Conservation (phyloP, 2,113 vertebrate genomes). For the Centropristis striata region DNA sequence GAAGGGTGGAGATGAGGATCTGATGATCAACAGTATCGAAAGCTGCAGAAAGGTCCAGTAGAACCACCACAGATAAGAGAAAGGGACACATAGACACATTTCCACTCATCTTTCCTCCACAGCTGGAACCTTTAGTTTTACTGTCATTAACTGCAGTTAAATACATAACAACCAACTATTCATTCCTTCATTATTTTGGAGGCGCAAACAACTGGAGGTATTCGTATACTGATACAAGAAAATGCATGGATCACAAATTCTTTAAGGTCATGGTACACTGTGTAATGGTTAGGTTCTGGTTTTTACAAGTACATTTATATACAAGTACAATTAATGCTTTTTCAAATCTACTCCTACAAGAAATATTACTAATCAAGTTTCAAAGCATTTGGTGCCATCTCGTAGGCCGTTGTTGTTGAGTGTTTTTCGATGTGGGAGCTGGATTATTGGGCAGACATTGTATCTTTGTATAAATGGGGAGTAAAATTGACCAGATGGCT, state of each 20-base stretch:
- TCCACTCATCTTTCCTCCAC: not conserved
- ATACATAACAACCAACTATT: not conserved
- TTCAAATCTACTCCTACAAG: not conserved
- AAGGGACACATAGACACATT: not conserved
- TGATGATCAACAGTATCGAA: too few relatives aligned
- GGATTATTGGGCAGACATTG: not conserved
- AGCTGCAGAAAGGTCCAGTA: too few relatives aligned
- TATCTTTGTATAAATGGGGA: slow-evolving; percentile 19
- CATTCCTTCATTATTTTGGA: not conserved
- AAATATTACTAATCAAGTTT: not conserved
- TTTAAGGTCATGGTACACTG: not conserved
- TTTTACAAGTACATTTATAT: not conserved
- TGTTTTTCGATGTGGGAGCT: not conserved
- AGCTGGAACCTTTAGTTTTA: not conserved
- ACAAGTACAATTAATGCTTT: not conserved
- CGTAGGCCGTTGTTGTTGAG: not conserved
- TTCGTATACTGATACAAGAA: not conserved
- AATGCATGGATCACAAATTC: not conserved
- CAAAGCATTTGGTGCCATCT: not conserved
- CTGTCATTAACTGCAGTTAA: not conserved
- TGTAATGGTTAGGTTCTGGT: not conserved
- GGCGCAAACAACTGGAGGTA: not conserved
- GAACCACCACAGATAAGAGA: too few relatives aligned
- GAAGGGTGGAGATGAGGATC: too few relatives aligned
- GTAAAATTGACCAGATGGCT: slow-evolving; percentile 80